Conservation (phyloP, 2,888 invertebrate genomes). For the Empis livida region DNA sequence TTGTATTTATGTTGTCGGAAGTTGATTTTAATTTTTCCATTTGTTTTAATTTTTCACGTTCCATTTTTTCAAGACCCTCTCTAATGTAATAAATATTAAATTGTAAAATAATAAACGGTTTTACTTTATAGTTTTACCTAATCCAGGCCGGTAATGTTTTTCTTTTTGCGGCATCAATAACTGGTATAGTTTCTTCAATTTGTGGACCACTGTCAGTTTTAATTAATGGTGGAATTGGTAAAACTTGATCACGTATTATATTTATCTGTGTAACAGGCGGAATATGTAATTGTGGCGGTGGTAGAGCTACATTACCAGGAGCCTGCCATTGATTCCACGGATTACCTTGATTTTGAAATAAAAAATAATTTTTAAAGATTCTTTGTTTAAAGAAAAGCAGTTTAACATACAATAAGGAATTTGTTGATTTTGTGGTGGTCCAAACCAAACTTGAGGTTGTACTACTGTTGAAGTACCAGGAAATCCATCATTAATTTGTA, state of each 20-base stretch:
- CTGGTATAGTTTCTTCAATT: conserved; percentile 24
- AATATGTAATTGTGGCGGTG: conserved; percentile 11
- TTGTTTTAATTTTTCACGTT: conserved; percentile 79
- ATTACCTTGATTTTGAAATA: background rate
- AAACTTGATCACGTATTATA: conserved; percentile 17
- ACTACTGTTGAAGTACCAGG: too few relatives aligned
- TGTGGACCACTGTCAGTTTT: conserved; percentile 8
- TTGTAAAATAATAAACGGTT: background rate
- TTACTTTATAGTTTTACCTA: conserved; percentile 59
- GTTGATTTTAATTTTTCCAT: conserved; percentile 47
- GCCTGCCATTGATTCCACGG: background rate
- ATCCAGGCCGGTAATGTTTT: conserved; percentile 96
- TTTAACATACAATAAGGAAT: too few relatives aligned
- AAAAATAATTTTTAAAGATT: background rate
- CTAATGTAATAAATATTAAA: conserved; percentile 17
- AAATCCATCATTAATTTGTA: too few relatives aligned
- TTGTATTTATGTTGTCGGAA: too few relatives aligned
- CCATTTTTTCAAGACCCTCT: conserved; percentile 92
- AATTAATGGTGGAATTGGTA: conserved; percentile 17
- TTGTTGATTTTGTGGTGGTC: too few relatives aligned
- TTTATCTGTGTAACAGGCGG: conserved; percentile 21
- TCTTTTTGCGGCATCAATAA: conserved; percentile 70
- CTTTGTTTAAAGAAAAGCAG: too few relatives aligned
- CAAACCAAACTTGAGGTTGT: too few relatives aligned
- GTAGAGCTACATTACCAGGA: conserved; percentile 5